phyloP scores from a whole-genome alignment of 2,113 vertebrate genomes.

The Chaenocephalus aceratus region DNA sequence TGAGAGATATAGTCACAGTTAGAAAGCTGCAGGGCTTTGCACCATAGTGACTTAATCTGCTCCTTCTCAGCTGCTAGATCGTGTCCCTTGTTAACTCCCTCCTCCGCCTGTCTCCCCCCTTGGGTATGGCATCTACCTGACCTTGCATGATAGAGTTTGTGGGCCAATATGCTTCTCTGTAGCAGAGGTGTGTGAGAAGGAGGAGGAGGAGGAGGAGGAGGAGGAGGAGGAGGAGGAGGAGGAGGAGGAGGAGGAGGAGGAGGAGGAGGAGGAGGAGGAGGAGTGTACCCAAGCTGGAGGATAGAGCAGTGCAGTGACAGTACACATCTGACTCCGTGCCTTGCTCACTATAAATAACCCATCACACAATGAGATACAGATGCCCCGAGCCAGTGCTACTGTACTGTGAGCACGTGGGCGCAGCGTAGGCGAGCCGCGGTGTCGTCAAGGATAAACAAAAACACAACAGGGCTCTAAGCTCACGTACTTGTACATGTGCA shows the following conservation, averaged over 20 bases:
- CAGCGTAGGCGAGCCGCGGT: slow-evolving; percentile 1
- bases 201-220: slow-evolving; percentile 11
- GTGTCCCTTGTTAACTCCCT: neutral
- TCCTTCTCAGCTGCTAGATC: slow-evolving; percentile 2
- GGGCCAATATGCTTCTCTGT: slow-evolving; percentile 40
- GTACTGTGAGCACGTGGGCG: slow-evolving; percentile 35
- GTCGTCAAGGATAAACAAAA: slow-evolving; percentile 12
- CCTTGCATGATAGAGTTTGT: slow-evolving; percentile 22
- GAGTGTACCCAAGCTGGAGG: slow-evolving; percentile 28
- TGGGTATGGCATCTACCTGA: slow-evolving; percentile 1
- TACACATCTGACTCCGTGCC: slow-evolving; percentile 72
- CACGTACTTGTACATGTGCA: neutral
- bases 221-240: slow-evolving; percentile 15
- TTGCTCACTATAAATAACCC: slow-evolving; percentile 78
- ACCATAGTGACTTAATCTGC: slow-evolving; percentile 6
- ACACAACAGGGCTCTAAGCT: neutral
- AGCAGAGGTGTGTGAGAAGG: slow-evolving; percentile 13
- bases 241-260: slow-evolving; percentile 8
- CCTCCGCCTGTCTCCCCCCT: neutral
- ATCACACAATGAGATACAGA: slow-evolving; percentile 67
- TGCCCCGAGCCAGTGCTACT: slow-evolving; percentile 52
- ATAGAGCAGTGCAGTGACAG: slow-evolving; percentile 44
- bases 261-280: slow-evolving; percentile 11
- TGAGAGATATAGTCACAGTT: neutral
- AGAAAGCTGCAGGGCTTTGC: neutral